Conservation (phyloP, 2,113 vertebrate genomes). For the Poecilia latipinna region DNA sequence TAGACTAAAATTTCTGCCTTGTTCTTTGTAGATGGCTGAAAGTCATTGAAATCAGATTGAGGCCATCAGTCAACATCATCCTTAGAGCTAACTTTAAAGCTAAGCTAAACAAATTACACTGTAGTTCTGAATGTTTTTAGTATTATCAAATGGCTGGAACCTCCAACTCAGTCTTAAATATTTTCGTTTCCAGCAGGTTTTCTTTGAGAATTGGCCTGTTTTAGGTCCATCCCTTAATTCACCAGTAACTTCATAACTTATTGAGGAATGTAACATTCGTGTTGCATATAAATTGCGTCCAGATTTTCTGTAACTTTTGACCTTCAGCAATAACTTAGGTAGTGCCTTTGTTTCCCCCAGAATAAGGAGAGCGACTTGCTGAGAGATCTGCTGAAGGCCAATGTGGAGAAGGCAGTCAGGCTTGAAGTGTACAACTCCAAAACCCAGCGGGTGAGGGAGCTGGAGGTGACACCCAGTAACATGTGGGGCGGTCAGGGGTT, state of each 20-base stretch:
- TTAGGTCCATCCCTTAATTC: too few species aligned
- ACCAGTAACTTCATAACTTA: too few species aligned
- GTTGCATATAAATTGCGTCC: too few species aligned
- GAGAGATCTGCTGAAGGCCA: constrained; percentile 93
- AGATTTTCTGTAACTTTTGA: background rate
- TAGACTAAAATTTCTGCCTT: too few species aligned
- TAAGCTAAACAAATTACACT: too few species aligned
- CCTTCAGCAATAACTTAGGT: background rate
- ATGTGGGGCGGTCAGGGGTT: constrained; percentile 98
- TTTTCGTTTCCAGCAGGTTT: background rate
- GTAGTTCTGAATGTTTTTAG: too few species aligned
- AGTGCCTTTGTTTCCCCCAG: constrained; percentile 65
- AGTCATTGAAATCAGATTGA: too few species aligned
- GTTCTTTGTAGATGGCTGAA: too few species aligned
- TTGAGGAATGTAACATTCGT: too few species aligned
- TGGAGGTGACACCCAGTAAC: constrained; percentile 93
- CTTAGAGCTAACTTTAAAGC: too few species aligned
- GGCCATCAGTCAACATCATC: too few species aligned
- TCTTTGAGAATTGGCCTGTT: background rate
- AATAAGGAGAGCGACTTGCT: constrained; percentile 90
- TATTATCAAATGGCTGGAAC: too few species aligned
- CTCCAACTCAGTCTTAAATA: background rate
- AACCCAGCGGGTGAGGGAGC: constrained; percentile 88
- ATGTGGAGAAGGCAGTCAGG: constrained; percentile 92
- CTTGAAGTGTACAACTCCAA: constrained; percentile 93